Percentiles rank a stretch among this genome's conserved stretches.
Evolutionary conservation across 2,797 vertebrate species (phyloP).

Genomic region (Oreochromis grahami): DNA sequence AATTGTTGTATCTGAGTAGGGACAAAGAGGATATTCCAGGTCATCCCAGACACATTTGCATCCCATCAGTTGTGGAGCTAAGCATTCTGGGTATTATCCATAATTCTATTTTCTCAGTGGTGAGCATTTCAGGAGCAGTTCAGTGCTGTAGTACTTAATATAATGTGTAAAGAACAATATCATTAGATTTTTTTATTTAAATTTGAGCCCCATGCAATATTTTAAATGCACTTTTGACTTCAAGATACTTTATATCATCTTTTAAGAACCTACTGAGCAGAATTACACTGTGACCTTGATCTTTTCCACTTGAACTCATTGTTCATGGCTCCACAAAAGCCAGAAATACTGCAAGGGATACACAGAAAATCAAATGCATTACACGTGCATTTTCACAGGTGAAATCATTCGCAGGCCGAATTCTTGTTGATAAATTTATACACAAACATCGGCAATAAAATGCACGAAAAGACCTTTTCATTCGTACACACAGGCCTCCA

Average conservation of each 20-base stretch:
- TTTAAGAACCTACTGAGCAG: neutral
- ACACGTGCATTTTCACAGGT: neutral
- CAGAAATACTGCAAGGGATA: neutral
- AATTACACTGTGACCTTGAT: neutral
- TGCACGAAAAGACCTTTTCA: neutral
- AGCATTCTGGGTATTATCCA: slow-evolving; percentile 24
- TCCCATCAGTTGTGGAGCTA: slow-evolving; percentile 23
- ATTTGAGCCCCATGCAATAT: neutral
- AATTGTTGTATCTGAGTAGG: slow-evolving; percentile 48
- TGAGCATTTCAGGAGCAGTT: neutral
- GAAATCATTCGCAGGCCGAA: neutral
- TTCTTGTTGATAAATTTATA: neutral
- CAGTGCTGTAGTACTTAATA: neutral
- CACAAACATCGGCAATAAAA: neutral
- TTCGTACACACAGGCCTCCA: neutral
- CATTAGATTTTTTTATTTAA: neutral
- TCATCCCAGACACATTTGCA: slow-evolving; percentile 48
- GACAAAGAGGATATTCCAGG: slow-evolving; percentile 51
- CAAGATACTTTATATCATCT: neutral
- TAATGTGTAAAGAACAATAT: neutral
- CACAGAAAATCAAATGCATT: neutral
- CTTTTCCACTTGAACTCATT: neutral
- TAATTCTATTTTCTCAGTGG: neutral
- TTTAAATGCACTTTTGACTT: neutral
- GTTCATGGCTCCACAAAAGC: neutral